Conservation (phyloP, 2,797 vertebrate species). For the Hippopotamyrus pictus region DNA sequence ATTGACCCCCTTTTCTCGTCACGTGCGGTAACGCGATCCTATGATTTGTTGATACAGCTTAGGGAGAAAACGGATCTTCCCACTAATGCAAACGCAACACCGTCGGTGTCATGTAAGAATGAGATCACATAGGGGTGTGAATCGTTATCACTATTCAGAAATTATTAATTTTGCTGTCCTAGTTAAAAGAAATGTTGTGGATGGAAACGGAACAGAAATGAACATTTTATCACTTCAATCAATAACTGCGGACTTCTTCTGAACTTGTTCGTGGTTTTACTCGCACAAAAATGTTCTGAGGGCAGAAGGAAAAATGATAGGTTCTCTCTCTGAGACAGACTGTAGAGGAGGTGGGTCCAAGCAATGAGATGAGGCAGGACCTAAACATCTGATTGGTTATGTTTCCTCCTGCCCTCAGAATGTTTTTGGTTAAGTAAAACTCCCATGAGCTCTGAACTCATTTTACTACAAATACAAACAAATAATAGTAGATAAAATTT, state of each 20-base stretch:
- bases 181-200: neutral
- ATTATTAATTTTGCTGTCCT: neutral
- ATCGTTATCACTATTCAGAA: neutral
- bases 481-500: neutral
- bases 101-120: neutral
- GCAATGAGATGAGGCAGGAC: neutral
- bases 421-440: neutral
- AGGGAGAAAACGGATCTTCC: neutral
- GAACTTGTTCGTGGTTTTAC: neutral
- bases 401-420: neutral
- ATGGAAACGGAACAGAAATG: neutral
- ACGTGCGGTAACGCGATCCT: neutral
- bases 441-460: neutral
- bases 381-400: neutral
- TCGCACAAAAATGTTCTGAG: neutral
- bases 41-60: neutral
- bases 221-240: neutral
- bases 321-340: neutral
- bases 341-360: neutral
- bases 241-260: neutral
- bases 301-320: neutral
- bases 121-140: neutral
- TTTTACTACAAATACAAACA: neutral
- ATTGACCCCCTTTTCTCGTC: neutral
- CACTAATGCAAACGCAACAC: neutral